phyloP scores from a whole-genome alignment of 37 sponge, comb jelly and placozoan genomes.

The Aplysina aerophoba region DNA sequence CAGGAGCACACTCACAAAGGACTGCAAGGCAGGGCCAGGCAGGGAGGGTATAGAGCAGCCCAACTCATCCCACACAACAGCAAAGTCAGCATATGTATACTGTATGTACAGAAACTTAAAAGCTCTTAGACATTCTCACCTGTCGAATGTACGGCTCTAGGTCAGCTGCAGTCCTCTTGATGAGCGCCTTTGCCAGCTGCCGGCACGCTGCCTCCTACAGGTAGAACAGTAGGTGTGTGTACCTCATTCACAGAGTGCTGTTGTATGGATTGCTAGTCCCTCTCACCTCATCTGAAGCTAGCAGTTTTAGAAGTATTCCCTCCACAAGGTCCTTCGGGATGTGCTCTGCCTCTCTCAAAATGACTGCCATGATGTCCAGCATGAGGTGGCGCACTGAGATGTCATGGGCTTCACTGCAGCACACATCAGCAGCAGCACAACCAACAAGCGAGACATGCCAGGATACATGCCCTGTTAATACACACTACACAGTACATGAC shows the following conservation, averaged over 20 bases:
- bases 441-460: not conserved
- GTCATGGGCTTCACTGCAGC: conserved; percentile 64
- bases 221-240: no score
- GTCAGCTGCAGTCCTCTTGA: conserved; percentile 65
- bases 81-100: not conserved
- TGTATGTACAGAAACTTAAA: conserved; percentile 34
- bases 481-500: not conserved
- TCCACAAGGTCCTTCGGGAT: conserved; percentile 76
- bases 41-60: conserved; percentile 42
- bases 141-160: conserved; percentile 85
- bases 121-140: conserved; percentile 20
- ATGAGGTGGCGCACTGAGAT: conserved; percentile 68
- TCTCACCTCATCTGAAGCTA: conserved; percentile 57
- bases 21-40: conserved; percentile 65
- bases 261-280: not conserved
- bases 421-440: not conserved
- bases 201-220: not conserved
- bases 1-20: conserved; percentile 75
- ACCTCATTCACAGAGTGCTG: no score
- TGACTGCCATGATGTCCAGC: conserved; percentile 62
- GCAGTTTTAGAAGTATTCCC: conserved; percentile 51
- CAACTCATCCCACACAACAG: not conserved
- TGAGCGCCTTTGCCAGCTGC: conserved; percentile 64
- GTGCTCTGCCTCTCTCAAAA: conserved; percentile 76
- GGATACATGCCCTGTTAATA: no score